Conservation (phyloP, 2,888 invertebrate genomes). For the Oscheius sp. region DNA sequence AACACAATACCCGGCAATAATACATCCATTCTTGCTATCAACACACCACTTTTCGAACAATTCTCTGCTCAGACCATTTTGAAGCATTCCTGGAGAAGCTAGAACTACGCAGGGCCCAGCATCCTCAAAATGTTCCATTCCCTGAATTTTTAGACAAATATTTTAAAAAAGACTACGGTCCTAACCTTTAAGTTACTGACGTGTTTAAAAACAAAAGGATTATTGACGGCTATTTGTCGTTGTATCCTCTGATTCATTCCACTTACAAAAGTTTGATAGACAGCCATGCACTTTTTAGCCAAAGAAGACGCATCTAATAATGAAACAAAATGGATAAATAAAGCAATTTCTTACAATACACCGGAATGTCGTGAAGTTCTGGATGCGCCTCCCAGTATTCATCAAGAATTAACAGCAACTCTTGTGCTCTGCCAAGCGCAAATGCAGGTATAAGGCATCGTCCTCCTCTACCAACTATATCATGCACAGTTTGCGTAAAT, state of each 20-base stretch:
- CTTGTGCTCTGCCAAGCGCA: conserved; percentile 91
- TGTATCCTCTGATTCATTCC: conserved; percentile 99
- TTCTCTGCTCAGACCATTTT: conserved; percentile 94
- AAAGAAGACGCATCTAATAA: conserved; percentile 87
- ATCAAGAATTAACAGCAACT: conserved; percentile 78
- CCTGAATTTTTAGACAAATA: conserved; percentile 76
- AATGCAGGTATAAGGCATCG: conserved; percentile 98
- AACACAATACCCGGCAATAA: conserved; percentile 88
- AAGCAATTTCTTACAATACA: conserved; percentile 84
- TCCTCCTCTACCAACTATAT: conserved; percentile 96
- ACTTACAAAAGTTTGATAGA: conserved; percentile 98
- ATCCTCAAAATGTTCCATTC: conserved; percentile 99
- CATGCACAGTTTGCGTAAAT: conserved; percentile 82
- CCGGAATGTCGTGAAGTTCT: conserved; percentile 96
- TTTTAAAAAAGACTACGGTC: neutral
- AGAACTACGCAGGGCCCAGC: conserved; percentile 99
- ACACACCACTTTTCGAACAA: conserved; percentile 99
- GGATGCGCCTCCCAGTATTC: conserved; percentile 98
- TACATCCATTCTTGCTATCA: conserved; percentile 96
- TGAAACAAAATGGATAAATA: no score
- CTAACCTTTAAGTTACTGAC: conserved; percentile 79
- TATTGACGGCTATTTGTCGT: conserved; percentile 94
- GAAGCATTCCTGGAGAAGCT: conserved; percentile 99
- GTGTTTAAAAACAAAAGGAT: conserved; percentile 98
- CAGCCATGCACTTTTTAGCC: conserved; percentile 99